A percentile compares a stretch with the other conserved stretches of the same genome.
Conservation (phyloP, 2,888 invertebrate genomes). For the Hirtodrosophila alboralis region DNA sequence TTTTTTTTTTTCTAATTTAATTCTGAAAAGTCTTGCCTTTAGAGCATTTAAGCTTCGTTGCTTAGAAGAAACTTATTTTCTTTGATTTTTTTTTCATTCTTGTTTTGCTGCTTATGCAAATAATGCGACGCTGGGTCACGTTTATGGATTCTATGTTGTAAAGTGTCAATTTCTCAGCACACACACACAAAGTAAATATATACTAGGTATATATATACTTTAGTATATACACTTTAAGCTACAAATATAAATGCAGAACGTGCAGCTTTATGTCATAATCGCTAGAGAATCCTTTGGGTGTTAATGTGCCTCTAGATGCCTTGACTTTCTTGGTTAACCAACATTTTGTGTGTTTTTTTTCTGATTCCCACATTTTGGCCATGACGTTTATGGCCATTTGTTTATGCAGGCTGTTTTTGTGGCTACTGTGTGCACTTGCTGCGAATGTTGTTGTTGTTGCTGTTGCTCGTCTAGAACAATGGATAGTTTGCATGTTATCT, state of each 20-base stretch:
- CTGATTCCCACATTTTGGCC: conserved; percentile 66
- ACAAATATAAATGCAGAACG: conserved; percentile 57
- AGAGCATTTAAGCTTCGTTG: conserved; percentile 38
- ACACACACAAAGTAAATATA: conserved; percentile 2
- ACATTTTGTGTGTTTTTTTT: conserved; percentile 62
- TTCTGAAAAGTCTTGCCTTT: background rate
- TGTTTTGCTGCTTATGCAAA: conserved; percentile 65
- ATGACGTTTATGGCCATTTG: conserved; percentile 70
- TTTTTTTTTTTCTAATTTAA: too few species aligned
- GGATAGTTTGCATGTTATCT: conserved; percentile 75
- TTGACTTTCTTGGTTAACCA: conserved; percentile 32
- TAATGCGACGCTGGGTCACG: conserved; percentile 69
- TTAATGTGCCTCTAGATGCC: conserved; percentile 62
- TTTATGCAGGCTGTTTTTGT: conserved; percentile 40
- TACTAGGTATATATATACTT: too few species aligned
- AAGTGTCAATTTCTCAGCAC: conserved; percentile 78
- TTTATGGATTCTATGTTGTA: conserved; percentile 73
- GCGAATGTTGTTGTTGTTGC: conserved; percentile 5
- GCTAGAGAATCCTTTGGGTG: conserved; percentile 60
- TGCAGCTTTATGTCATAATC: conserved; percentile 79
- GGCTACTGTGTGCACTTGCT: conserved; percentile 59
- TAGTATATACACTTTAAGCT: conserved; percentile 15
- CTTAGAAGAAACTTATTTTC: background rate
- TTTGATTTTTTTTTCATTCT: conserved; percentile 25
- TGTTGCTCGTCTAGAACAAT: conserved; percentile 59